Base-by-base conservation (phyloP, 2,888 invertebrate species). In the Aleiodes leptofemur region DNA sequence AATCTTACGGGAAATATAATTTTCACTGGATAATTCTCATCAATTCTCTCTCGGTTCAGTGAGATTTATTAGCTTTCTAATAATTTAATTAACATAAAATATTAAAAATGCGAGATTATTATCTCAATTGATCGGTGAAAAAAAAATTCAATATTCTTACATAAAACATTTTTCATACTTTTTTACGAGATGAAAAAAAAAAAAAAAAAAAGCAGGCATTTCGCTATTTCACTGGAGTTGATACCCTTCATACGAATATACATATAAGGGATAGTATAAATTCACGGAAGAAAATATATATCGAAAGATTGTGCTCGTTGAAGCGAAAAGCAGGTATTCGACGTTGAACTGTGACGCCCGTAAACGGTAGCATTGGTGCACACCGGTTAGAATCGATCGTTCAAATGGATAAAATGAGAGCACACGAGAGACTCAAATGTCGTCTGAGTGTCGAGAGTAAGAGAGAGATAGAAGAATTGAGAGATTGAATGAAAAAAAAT, bases 281-380 rank as follows among this genome's bases (percentile, higher is more conserved):
- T 70, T 74, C 70, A 61, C 70, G 74, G 74, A 74, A 74, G 70
- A 74, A 64, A 74, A 29, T 57, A 71, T 48, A 64, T 64, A 43
- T 43, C 23, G 64, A 69, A 51, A 61, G 74, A 70, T 74, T 73
- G 69, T 75, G 74, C 74, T 66, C 71, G 55, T 31, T 75, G 66
- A 70, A 75, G 74, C 74, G 66, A 50, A 57, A 75, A 75, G 74
- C 71, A 71, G 74, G 66, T 66, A 64, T 64, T 75, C 74, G 70
- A 75, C 57, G 56, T 71, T 75, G 71, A 59, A 75, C 68, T 68
- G 71, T 75, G 74, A 71, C 74, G 74, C 74, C 74, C 71, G 74
- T 75, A 75, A 75, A 75, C 74, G 66, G 74, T 71, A 71, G 74
- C 74, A 64, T 16, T 31, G n/a, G 50, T 51, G 68, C 51, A 68